A percentile compares a stretch with the other conserved stretches of the same genome.
Evolutionary conservation across 2,113 vertebrate genomes (phyloP).

Genomic region (Diphyllodes magnificus): DNA sequence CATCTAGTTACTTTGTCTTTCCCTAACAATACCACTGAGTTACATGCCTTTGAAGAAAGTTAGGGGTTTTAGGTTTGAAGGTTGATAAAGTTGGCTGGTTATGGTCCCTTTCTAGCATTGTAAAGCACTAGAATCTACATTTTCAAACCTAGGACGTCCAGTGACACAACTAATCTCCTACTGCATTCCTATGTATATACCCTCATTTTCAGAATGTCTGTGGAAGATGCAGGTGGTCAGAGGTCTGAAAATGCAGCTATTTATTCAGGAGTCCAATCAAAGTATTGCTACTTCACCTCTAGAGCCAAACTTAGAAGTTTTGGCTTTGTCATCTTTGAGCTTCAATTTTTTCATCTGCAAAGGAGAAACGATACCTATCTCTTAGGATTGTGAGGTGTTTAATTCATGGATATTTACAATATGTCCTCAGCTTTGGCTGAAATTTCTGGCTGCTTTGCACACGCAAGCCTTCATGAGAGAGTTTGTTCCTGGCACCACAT

Average conservation of each 20-base stretch:
- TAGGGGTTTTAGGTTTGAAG: neutral
- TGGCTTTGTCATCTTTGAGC: neutral
- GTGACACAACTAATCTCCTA: neutral
- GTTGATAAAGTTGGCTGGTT: neutral
- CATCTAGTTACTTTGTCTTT: neutral
- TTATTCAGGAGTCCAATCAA: neutral
- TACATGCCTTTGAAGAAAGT: neutral
- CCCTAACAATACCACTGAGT: neutral
- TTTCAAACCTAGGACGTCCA: neutral
- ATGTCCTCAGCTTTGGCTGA: neutral
- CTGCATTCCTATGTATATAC: neutral
- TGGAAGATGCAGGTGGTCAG: neutral
- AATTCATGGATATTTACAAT: neutral
- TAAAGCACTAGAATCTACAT: neutral
- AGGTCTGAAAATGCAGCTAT: neutral
- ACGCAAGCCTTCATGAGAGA: neutral
- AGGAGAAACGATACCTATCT: neutral
- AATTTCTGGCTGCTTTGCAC: constrained; percentile 18
- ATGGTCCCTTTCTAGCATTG: neutral
- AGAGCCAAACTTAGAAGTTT: neutral
- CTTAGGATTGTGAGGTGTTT: neutral
- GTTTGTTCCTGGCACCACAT: neutral
- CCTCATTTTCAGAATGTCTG: neutral
- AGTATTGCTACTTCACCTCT: neutral
- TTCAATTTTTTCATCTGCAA: neutral